Evolutionary conservation across 2,888 invertebrate species (phyloP).

Genomic region (Norana najaformis): DNA sequence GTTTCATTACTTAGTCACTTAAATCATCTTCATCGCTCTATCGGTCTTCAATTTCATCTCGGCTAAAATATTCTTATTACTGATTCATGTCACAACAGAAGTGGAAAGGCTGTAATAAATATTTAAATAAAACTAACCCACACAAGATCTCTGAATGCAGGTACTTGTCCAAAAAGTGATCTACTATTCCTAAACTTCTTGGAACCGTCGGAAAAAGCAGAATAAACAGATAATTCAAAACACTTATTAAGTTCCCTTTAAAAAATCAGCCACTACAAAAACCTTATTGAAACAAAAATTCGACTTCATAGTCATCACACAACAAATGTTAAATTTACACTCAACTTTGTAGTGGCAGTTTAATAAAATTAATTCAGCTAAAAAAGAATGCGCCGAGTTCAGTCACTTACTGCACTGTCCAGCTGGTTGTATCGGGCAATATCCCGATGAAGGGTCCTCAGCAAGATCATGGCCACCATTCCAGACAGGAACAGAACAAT

Average conservation of each 20-base stretch:
- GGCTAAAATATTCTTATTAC: no score
- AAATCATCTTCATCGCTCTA: no score
- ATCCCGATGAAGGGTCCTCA: conserved; percentile 94
- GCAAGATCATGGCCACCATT: conserved; percentile 98
- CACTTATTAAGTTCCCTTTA: no score
- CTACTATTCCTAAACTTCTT: background rate
- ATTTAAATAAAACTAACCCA: background rate
- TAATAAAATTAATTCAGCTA: background rate
- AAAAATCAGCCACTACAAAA: no score
- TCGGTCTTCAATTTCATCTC: no score
- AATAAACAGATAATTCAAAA: background rate
- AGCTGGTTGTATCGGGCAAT: conserved; percentile 95
- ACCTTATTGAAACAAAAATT: no score
- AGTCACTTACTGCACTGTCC: conserved; percentile 65
- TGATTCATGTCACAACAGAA: no score
- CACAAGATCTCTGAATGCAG: background rate
- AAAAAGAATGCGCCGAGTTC: no score
- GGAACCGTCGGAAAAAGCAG: background rate
- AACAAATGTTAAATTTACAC: background rate
- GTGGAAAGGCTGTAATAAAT: no score
- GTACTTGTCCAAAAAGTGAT: background rate
- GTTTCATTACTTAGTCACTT: no score
- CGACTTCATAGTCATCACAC: no score
- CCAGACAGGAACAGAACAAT: conserved; percentile 95
- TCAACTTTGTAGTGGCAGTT: background rate